These are phyloP conservation scores for Operophtera brumata DNA, from an alignment of 2,888 invertebrate species.

Conservation along the genomic window DNA sequence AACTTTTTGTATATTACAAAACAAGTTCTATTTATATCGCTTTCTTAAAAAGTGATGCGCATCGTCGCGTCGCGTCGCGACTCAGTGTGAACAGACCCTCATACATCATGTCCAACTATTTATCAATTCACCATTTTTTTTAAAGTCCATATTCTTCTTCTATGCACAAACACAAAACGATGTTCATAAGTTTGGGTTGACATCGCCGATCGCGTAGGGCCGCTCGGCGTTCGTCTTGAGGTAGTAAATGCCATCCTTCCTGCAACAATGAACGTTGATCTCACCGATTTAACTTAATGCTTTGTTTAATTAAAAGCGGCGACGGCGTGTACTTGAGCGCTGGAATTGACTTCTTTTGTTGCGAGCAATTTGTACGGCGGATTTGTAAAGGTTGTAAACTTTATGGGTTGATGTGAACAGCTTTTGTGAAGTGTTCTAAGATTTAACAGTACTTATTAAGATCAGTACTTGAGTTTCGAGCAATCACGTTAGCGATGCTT, in stretches of 20 bases:
- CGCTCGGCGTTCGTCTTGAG: slow-evolving; percentile 75
- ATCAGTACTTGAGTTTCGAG: not conserved
- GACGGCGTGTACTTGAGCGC: slow-evolving; percentile 46
- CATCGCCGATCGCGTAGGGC: slow-evolving; percentile 73
- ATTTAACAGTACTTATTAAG: slow-evolving; percentile 7
- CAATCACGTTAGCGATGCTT: not conserved
- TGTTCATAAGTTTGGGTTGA: slow-evolving; percentile 45
- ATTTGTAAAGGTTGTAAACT: slow-evolving; percentile 18
- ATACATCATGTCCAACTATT: no score
- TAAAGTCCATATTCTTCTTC: slow-evolving; percentile 32
- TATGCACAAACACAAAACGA: slow-evolving; percentile 42
- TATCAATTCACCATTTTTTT: no score
- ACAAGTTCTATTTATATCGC: no score
- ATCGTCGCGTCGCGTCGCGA: no score
- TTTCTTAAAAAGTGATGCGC: no score
- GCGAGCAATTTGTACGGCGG: slow-evolving; percentile 28
- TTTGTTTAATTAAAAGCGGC: slow-evolving; percentile 60
- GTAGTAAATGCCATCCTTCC: slow-evolving; percentile 80
- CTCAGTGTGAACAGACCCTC: no score
- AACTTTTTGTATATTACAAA: no score
- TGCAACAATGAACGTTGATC: slow-evolving; percentile 67
- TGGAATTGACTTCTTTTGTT: slow-evolving; percentile 54
- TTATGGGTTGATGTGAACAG: slow-evolving; percentile 13
- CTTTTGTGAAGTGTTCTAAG: slow-evolving; percentile 9
- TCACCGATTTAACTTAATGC: slow-evolving; percentile 59